Evolutionary conservation across 2,797 vertebrate genomes (phyloP), one percentile per base, ranked within the genome.

Genomic region (Xiphophorus birchmanni): DNA sequence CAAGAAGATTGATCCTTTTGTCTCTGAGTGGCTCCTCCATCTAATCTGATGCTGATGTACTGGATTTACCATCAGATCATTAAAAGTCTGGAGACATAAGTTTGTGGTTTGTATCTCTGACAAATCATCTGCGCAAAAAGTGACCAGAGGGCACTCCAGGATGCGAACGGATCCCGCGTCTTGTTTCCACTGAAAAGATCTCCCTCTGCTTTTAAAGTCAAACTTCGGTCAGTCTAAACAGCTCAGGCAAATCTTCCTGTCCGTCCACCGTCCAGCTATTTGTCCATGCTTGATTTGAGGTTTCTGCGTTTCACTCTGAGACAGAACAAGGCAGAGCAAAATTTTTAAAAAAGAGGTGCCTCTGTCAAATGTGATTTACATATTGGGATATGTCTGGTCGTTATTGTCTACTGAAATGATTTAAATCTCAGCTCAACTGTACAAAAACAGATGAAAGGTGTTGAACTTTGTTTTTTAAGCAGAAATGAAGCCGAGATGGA

Each of bases 1-100:
- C 23, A 65, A 47, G 78, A 58, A 69, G 52, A 37, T 52, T 77
- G 54, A 88, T 80, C 82, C 0, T 65, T 75, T 83, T 50, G 75
- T 86, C 83, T 79, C 78, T 52, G 2, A 29, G 69, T 0, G 26
- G 69, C 73, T 77, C 48, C 26, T 72, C 58, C 77, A 75, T 79
- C 17, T 73, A 84, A 71, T 84, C 32, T 2, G 63, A 78, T 63
- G 80, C 78, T 54, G 81, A 3, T 54, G 44, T 21, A 11, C 76
- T 0, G 52, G 37, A 58, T 79, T 81, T n/a, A n/a, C 73, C 54
- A 10, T 8, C 40, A 60, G 78, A 10, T 69, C 40, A 42, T 69
- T 69, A 26, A 69, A 42, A 69, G 21, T 42, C 35, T 10, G 2
- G 17, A 65, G 17, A 37, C 15, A 7, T 4, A 65, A 10, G 7